Evolutionary conservation across 2,888 invertebrate genomes (phyloP), one percentile per base, ranked within the genome.

Genomic region (Machimus rusticus): DNA sequence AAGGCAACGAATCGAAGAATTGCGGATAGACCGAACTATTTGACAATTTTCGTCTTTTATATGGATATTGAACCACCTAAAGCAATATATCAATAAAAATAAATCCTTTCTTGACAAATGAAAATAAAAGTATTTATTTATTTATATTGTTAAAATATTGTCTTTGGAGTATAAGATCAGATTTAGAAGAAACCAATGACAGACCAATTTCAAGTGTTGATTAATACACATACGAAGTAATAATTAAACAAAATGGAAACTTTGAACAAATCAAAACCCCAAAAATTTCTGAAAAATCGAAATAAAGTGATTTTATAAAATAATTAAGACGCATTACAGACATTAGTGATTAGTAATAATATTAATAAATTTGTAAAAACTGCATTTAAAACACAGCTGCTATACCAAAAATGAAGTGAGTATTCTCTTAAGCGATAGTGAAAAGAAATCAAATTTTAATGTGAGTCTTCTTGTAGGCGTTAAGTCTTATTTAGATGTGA

Each of bases 401-500:
- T 82, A 66, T 82, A 82, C 82, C 82, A 82, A 82, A 82, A 82
- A 55, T 57, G 55, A 82, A 82, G 19, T 31, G 34, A 55, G 28
- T 78, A 43, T 31, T 77, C 37, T 77, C 12, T 39, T 14, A 81
- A 81, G n/a, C 6, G 39, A 76, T 14, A 55, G 31, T 14, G 28
- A 31, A 81, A 76, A 37, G 34, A 66, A 57, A 57, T 28, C 57
- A 82, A 82, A 57, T 82, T n/a, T 82, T 82, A 57, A 34, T 66
- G n/a, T 37, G 57, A 46, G 66, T 82, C 23, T 82, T 43, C 46
- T 51, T 79, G 79, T 31, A 39, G 51, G 51, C 46, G 23, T 12
- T 51, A 28, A 79, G 79, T 82, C 37, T 82, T 57, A 16, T 82
- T 31, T 82, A 82, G 82, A 82, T 82, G 82, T 82, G 82, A 82